Evolutionary conservation across 2,888 invertebrate species (phyloP).

Genomic region (Anthrax anthrax): DNA sequence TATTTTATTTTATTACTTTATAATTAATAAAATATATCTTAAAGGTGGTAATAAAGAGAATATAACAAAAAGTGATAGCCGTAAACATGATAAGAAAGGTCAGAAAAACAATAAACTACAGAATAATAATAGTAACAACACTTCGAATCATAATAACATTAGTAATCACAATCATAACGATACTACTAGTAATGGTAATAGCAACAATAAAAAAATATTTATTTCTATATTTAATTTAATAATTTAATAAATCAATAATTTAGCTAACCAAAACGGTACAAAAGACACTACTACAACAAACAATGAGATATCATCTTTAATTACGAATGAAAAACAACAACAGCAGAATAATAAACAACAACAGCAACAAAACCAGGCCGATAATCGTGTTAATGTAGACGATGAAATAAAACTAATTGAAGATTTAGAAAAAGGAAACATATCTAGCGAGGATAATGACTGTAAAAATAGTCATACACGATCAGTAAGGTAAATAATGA

Average conservation of each 20-base stretch:
- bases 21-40: neutral
- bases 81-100: constrained; percentile 18
- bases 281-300: constrained; percentile 4
- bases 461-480: constrained; percentile 16
- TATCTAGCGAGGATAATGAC: constrained; percentile 12
- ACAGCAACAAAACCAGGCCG: constrained; percentile 12
- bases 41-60: constrained; percentile 19
- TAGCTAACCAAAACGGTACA: constrained; percentile 10
- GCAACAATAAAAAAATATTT: constrained; percentile 20
- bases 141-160: constrained; percentile 36
- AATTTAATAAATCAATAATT: neutral
- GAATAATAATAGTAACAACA: constrained; percentile 16
- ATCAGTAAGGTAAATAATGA: constrained; percentile 16
- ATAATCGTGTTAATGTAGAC: constrained; percentile 15
- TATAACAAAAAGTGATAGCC: constrained; percentile 18
- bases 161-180: constrained; percentile 17
- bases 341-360: constrained; percentile 24
- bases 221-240: neutral
- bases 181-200: constrained; percentile 12
- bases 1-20: neutral
- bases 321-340: constrained; percentile 19
- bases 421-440: constrained; percentile 16
- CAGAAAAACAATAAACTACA: constrained; percentile 11
- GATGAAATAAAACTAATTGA: constrained; percentile 21
- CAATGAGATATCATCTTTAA: constrained; percentile 35